Base-by-base conservation (phyloP, 2,888 invertebrate species). In the Monochamus alternatus region DNA sequence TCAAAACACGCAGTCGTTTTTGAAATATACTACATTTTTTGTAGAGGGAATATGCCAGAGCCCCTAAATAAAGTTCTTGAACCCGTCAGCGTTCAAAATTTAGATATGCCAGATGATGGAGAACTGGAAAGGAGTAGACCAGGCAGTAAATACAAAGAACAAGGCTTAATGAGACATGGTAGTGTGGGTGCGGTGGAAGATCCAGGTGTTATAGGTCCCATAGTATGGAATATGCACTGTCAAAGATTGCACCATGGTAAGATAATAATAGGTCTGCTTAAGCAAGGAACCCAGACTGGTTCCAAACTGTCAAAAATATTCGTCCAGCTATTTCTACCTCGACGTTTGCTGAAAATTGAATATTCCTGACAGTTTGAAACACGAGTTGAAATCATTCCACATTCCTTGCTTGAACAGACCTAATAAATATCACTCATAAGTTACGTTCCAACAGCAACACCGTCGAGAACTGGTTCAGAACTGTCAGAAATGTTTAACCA, bases 181-280 rank as follows among this genome's bases (percentile, higher is more conserved):
- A 96, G 96, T 85, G 91, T 94, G 67, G 94, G 93, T 81, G 93
- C 93, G 62, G 85, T 87, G 7, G 90, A 90, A 81, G 96, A 96
- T 89, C 95, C 96, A 0, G 96, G 96, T 0, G 94, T 96, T 4
- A 92, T 96, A 47, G 96, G 96, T 0, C 96, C 96, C 0, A 89
- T 95, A 69, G 96, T 96, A 5, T 96, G 96, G 96, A 94, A 94
- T 86, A 90, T 95, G 75, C 95, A 95, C 85, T 93, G 94, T 84
- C 94, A 94, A 86, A 91, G 93, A 82, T 89, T 93, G 64, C 91
- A 91, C 77, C 91, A 91, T 85, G 92, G 88, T 92, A 82, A 84
- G 87, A 44, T 14, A 47, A 55, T 70, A 14, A n/a, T 55, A 47
- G 58, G 22, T 22, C 22, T 22, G 22, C 22, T 22, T 1, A 22